Evolutionary conservation across 2,113 vertebrate species (phyloP).

Genomic region (Leucoraja erinaceus): DNA sequence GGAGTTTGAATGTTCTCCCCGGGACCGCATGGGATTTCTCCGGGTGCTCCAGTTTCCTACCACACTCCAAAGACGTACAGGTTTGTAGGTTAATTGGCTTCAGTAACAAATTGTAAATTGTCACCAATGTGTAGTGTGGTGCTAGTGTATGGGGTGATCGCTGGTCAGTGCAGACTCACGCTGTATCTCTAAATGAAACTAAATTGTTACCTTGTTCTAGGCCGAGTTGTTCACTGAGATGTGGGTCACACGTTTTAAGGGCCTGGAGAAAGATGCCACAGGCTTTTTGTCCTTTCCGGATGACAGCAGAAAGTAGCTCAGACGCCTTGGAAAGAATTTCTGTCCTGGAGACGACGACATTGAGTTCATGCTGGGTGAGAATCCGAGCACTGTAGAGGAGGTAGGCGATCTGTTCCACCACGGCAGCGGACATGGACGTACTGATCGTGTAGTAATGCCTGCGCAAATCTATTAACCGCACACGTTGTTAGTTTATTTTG

Average conservation of each 20-base stretch:
- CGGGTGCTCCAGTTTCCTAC: too few relatives aligned
- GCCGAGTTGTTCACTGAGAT: constrained; percentile 39
- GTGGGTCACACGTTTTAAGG: constrained; percentile 40
- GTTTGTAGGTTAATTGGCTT: too few relatives aligned
- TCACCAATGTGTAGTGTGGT: too few relatives aligned
- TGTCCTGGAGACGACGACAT: constrained; percentile 42
- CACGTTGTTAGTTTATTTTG: background rate
- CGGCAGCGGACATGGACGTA: constrained; percentile 40
- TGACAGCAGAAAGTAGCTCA: constrained; percentile 45
- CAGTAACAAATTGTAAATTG: too few relatives aligned
- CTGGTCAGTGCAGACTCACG: too few relatives aligned
- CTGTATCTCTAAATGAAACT: background rate
- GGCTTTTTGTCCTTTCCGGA: constrained; percentile 45
- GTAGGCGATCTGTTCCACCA: constrained; percentile 43
- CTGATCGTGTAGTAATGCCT: constrained; percentile 41
- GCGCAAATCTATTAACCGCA: constrained; percentile 39
- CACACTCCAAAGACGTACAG: too few relatives aligned
- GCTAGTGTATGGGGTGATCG: too few relatives aligned
- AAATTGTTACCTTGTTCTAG: constrained; percentile 44
- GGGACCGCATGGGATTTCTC: too few relatives aligned
- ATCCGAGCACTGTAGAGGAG: constrained; percentile 39
- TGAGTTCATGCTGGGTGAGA: constrained; percentile 43
- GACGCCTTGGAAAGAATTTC: constrained; percentile 44
- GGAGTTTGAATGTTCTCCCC: too few relatives aligned
- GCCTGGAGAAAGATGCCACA: constrained; percentile 50